phyloP scores from a whole-genome alignment of 2,888 invertebrate species.

The Horisme vitalbata region DNA sequence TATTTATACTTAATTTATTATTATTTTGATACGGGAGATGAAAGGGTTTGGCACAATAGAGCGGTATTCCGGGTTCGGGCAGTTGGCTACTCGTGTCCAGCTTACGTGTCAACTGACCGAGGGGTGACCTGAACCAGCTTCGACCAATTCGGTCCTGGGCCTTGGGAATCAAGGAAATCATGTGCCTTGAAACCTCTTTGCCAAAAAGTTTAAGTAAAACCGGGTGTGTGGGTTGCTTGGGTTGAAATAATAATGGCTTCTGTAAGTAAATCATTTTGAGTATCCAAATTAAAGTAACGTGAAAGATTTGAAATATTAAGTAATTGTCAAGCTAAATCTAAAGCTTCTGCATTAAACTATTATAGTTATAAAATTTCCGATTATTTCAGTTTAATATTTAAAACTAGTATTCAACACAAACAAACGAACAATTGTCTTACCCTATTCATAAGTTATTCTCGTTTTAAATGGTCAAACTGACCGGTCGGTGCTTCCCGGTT shows the following conservation, averaged over 20 bases:
- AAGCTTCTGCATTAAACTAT: too few relatives aligned
- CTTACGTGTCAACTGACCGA: slow-evolving; percentile 42
- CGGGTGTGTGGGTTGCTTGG: too few relatives aligned
- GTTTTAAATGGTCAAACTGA: slow-evolving; percentile 62
- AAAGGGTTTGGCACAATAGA: slow-evolving; percentile 70
- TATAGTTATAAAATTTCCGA: too few relatives aligned
- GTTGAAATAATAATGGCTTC: too few relatives aligned
- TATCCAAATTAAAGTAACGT: too few relatives aligned
- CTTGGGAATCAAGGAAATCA: slow-evolving; percentile 47
- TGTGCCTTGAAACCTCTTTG: not conserved
- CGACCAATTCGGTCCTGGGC: slow-evolving; percentile 38
- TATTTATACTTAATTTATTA: slow-evolving; percentile 81
- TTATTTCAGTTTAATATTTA: not conserved
- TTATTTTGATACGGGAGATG: slow-evolving; percentile 79
- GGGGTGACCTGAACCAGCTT: slow-evolving; percentile 44
- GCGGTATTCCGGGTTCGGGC: slow-evolving; percentile 67
- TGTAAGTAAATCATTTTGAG: too few relatives aligned
- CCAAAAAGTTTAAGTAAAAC: not conserved
- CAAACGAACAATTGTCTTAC: slow-evolving; percentile 25
- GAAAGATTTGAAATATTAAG: too few relatives aligned
- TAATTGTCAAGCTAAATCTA: too few relatives aligned
- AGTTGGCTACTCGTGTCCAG: slow-evolving; percentile 61
- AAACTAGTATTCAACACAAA: slow-evolving; percentile 6
- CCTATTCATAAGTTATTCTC: slow-evolving; percentile 45
- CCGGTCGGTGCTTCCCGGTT: slow-evolving; percentile 72